These are phyloP conservation scores for Hypomecis atomaria DNA, from an alignment of 2,888 invertebrate genomes.

Conservation along the genomic window DNA sequence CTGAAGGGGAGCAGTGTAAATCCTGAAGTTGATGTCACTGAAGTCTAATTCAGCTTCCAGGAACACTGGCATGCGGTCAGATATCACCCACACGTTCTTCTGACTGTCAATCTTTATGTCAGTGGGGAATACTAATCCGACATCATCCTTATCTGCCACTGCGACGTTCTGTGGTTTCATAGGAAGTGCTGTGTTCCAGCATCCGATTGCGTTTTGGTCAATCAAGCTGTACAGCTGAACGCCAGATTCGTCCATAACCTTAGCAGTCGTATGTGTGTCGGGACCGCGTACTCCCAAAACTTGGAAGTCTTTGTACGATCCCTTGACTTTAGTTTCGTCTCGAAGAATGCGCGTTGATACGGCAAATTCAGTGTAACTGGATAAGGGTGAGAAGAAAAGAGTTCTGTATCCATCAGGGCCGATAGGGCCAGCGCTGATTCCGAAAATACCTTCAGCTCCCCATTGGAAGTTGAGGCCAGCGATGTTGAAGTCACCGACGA, in stretches of 20 bases:
- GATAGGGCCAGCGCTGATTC: constrained; percentile 88
- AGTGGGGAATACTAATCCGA: constrained; percentile 90
- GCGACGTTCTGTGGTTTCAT: constrained; percentile 87
- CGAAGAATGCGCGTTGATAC: constrained; percentile 90
- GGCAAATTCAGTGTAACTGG: constrained; percentile 91
- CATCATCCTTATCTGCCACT: constrained; percentile 90
- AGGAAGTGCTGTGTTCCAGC: constrained; percentile 90
- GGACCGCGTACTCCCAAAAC: constrained; percentile 87
- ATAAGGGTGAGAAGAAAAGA: constrained; percentile 91
- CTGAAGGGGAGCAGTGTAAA: constrained; percentile 88
- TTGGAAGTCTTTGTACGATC: constrained; percentile 89
- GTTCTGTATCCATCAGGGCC: constrained; percentile 88
- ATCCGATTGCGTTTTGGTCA: constrained; percentile 92
- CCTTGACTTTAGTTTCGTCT: constrained; percentile 87
- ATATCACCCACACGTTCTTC: constrained; percentile 91
- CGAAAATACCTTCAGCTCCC: constrained; percentile 93
- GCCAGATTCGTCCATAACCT: constrained; percentile 90
- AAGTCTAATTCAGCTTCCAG: constrained; percentile 88
- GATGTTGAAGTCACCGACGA: constrained; percentile 91
- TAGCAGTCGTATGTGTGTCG: constrained; percentile 88
- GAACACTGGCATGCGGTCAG: constrained; percentile 93
- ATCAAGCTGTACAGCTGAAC: constrained; percentile 91
- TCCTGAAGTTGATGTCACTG: constrained; percentile 91
- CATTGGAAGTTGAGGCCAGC: constrained; percentile 94
- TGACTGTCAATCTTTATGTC: constrained; percentile 91